Evolutionary conservation across 2,797 vertebrate genomes (phyloP).

Genomic region (Melanotaenia nigrans): DNA sequence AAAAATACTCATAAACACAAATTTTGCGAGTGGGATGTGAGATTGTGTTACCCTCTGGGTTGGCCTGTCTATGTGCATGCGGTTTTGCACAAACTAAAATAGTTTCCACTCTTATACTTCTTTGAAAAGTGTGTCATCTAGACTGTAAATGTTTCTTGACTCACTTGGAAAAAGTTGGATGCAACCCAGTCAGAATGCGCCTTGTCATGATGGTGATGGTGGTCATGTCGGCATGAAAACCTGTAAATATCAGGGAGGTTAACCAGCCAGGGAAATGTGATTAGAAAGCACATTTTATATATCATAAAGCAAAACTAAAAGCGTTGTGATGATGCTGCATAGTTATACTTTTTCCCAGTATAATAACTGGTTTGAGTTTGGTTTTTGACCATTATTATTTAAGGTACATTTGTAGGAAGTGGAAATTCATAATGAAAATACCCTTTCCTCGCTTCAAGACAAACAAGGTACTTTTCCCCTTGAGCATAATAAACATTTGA

Average conservation of each 20-base stretch:
- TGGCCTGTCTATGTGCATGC: conserved; percentile 86
- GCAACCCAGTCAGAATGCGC: conserved; percentile 50
- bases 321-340: conserved; percentile 32
- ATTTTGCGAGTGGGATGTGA: conserved; percentile 89
- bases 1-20: conserved; percentile 93
- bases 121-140: conserved; percentile 72
- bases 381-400: conserved; percentile 40
- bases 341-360: conserved; percentile 37
- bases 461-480: conserved; percentile 1
- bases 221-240: conserved; percentile 54
- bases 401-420: conserved; percentile 11
- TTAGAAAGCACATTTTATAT: conserved; percentile 47
- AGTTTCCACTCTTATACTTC: conserved; percentile 68
- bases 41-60: conserved; percentile 90
- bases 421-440: conserved; percentile 26
- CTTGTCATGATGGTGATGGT: conserved; percentile 57
- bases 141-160: conserved; percentile 70
- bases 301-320: conserved; percentile 46
- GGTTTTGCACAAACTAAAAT: conserved; percentile 84
- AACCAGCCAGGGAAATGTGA: conserved; percentile 51
- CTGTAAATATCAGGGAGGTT: conserved; percentile 46
- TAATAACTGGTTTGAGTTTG: conserved; percentile 28
- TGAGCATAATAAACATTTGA: conserved; percentile 5
- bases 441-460: background rate
- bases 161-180: conserved; percentile 54